Evolutionary conservation across 2,888 invertebrate species (phyloP), one percentile per base, ranked within the genome.

Genomic region (Orchesellides sinensis): DNA sequence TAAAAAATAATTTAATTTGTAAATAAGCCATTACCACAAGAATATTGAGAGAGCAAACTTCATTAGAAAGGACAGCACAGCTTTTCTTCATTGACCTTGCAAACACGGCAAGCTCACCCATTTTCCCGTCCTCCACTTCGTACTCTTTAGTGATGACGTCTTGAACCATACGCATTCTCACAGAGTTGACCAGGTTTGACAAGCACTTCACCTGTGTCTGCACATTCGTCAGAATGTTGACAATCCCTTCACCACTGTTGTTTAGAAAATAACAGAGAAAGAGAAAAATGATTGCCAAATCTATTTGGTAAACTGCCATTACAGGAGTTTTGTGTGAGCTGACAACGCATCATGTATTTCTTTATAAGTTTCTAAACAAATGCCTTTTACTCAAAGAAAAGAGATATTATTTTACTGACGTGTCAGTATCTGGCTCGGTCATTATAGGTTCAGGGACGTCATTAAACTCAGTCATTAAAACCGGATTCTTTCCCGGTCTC

Each of bases 51-150:
- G 83, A 83, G 52, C 61, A 59, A 61, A 83, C 78, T 78, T 83
- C 59, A 54, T 78, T 83, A 0, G 77, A 35, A 12, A 83, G 73
- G 56, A 78, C 61, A 0, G 83, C 68, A 27, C 83, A 83, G 32
- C 83, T 83, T 75, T 83, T 73, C 17, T 52, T 59, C 83, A 83
- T 83, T n/a, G 78, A 78, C 66, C 68, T 83, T 78, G 77, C 83
- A 21, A 83, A 83, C 27, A 78, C 49, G 3, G 21, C 68, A 0
- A 83, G 40, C 61, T 83, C 83, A 1, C 68, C 77, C 61, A 83
- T 77, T 78, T 83, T 77, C 4, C 83, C 83, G 17, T 66, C 29
- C 45, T 83, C 77, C n/a, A 83, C 78, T 73, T 83, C 72, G 29
- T 83, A 83, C 68, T 73, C 40, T 45, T 77, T 77, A 21, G 83